Percentiles rank a stretch among this genome's conserved stretches.
Evolutionary conservation across 2,888 invertebrate species (phyloP).

Genomic region (Nymphalis polychloros): DNA sequence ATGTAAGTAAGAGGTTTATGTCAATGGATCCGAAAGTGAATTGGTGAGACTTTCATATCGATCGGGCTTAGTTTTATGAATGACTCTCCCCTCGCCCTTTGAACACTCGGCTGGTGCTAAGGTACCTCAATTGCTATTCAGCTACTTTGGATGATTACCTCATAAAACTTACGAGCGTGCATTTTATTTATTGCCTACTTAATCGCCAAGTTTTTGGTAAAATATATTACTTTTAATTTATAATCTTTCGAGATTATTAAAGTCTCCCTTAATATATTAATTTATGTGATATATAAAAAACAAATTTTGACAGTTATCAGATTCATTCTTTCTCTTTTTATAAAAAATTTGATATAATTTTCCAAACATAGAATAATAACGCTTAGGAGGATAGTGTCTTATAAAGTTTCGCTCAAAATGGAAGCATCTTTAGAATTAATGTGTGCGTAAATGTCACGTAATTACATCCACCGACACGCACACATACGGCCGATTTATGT

Average conservation of each 20-base stretch:
- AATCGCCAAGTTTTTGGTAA: conserved; percentile 15
- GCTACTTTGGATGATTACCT: conserved; percentile 40
- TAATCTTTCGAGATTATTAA: neutral
- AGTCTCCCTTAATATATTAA: neutral
- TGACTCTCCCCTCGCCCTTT: conserved; percentile 52
- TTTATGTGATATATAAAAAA: neutral
- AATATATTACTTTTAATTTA: conserved; percentile 11
- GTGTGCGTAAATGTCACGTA: no score
- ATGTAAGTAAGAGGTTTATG: conserved; percentile 34
- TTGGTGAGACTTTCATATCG: conserved; percentile 57
- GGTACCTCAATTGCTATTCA: conserved; percentile 33
- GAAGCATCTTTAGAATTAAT: no score
- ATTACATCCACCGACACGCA: no score
- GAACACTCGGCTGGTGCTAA: conserved; percentile 32
- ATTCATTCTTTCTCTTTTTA: no score
- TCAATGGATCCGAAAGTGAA: conserved; percentile 41
- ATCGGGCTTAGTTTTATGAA: conserved; percentile 75
- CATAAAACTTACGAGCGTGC: conserved; percentile 33
- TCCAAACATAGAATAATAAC: no score
- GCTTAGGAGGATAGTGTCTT: no score
- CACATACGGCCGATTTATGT: no score
- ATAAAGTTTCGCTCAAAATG: no score
- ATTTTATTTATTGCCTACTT: conserved; percentile 28
- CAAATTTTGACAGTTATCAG: no score
- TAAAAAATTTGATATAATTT: no score